A percentile compares a stretch with the other conserved stretches of the same genome.
Conservation (phyloP, 2,113 vertebrate species). For the Oncorhynchus nerka region DNA sequence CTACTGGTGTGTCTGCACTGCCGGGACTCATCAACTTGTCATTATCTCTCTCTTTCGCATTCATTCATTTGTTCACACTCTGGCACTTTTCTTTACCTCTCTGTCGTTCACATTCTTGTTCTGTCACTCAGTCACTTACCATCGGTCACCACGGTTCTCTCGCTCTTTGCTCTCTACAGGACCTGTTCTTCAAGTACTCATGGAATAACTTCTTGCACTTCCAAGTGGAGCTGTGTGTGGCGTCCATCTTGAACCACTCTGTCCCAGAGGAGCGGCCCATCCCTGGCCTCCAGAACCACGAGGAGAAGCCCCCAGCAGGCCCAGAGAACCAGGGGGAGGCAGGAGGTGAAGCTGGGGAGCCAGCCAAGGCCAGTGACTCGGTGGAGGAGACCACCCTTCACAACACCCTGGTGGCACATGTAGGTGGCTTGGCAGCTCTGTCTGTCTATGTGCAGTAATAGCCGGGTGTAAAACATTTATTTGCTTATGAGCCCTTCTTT, state of each 20-base stretch:
- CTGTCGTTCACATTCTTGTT: background rate
- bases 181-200: conserved; percentile 96
- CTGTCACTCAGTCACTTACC: background rate
- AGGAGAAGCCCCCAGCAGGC: conserved; percentile 39
- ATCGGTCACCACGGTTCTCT: background rate
- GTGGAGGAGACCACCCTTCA: conserved; percentile 50
- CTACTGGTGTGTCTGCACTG: conserved; percentile 81
- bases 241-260: conserved; percentile 86
- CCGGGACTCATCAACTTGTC: background rate
- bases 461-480: too few relatives aligned
- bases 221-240: conserved; percentile 95
- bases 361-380: conserved; percentile 41
- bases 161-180: conserved; percentile 64
- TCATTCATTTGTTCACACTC: background rate
- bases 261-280: conserved; percentile 65
- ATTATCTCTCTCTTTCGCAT: background rate
- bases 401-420: conserved; percentile 84
- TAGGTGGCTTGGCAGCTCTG: conserved; percentile 58
- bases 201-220: conserved; percentile 99
- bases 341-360: conserved; percentile 62
- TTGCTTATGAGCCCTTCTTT: too few relatives aligned
- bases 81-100: background rate
- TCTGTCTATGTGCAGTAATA: too few relatives aligned
- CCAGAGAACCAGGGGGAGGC: conserved; percentile 36
- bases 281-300: conserved; percentile 63